A percentile compares a stretch with the other conserved stretches of the same genome.
Conservation (phyloP, 1,140 invertebrate species). For the Helicorthomorpha holstii region DNA sequence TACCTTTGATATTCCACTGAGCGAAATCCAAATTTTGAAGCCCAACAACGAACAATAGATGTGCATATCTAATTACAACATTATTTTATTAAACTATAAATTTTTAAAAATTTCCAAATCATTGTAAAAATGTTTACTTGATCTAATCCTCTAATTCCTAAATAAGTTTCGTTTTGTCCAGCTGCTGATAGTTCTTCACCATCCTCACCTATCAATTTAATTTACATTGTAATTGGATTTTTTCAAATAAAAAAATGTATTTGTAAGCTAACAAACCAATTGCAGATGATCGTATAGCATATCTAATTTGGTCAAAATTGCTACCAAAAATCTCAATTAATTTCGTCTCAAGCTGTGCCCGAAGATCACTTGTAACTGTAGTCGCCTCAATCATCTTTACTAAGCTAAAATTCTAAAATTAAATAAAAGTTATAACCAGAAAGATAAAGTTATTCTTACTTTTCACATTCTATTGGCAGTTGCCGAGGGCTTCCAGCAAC, state of each 20-base stretch:
- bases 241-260: neutral
- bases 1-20: slow-evolving; percentile 53
- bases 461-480: neutral
- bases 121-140: slow-evolving; percentile 12
- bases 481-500: neutral
- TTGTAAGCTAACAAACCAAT: slow-evolving; percentile 25
- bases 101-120: neutral
- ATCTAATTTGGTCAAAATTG: neutral
- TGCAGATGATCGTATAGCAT: slow-evolving; percentile 43
- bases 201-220: slow-evolving; percentile 40
- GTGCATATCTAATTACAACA: slow-evolving; percentile 27
- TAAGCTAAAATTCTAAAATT: neutral
- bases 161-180: slow-evolving; percentile 63
- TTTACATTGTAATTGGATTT: neutral
- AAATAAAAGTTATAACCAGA: neutral
- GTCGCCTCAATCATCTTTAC: neutral
- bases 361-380: neutral
- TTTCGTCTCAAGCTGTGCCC: neutral
- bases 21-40: slow-evolving; percentile 52
- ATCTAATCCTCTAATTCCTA: slow-evolving; percentile 38
- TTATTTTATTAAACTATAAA: neutral
- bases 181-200: slow-evolving; percentile 54
- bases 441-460: neutral
- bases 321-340: neutral
- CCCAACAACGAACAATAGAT: slow-evolving; percentile 54